A percentile compares a stretch with the other conserved stretches of the same genome.
Conservation (phyloP, 2,888 invertebrate species). For the Dioctria rufipes region DNA sequence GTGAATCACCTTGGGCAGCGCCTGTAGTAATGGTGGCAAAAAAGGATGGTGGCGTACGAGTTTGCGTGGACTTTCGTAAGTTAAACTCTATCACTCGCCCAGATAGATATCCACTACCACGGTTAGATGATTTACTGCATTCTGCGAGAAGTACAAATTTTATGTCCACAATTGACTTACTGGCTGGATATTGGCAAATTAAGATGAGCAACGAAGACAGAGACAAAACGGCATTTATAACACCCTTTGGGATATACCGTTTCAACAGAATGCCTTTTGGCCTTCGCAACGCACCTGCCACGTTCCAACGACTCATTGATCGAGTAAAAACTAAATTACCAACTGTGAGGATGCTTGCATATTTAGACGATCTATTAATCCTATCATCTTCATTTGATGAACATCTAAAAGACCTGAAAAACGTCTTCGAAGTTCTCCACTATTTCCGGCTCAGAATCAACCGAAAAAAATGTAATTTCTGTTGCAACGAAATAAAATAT, state of each 20-base stretch:
- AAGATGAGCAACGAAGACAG: conserved; percentile 51
- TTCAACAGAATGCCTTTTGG: conserved; percentile 43
- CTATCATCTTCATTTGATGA: conserved; percentile 51
- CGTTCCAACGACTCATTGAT: conserved; percentile 62
- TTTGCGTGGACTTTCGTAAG: conserved; percentile 64
- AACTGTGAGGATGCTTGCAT: too few species aligned
- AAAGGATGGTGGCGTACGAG: conserved; percentile 60
- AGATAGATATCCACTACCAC: conserved; percentile 64
- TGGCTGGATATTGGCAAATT: conserved; percentile 31
- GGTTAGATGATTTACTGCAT: conserved; percentile 68
- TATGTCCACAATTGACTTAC: conserved; percentile 58
- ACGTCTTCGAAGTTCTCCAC: conserved; percentile 41
- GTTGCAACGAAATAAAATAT: conserved; percentile 51
- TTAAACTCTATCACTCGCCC: conserved; percentile 61
- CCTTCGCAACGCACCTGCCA: conserved; percentile 57
- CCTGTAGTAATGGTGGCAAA: conserved; percentile 55
- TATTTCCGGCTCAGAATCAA: conserved; percentile 60
- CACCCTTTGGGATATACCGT: conserved; percentile 58
- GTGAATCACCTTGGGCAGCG: conserved; percentile 59
- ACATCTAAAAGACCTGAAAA: conserved; percentile 57
- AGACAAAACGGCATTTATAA: conserved; percentile 59
- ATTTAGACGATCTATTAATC: too few species aligned
- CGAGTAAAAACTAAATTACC: conserved; percentile 48
- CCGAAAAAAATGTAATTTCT: conserved; percentile 61
- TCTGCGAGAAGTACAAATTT: not conserved